Evolutionary conservation across 2,113 vertebrate species (phyloP).

Genomic region (Ciconia boyciana): DNA sequence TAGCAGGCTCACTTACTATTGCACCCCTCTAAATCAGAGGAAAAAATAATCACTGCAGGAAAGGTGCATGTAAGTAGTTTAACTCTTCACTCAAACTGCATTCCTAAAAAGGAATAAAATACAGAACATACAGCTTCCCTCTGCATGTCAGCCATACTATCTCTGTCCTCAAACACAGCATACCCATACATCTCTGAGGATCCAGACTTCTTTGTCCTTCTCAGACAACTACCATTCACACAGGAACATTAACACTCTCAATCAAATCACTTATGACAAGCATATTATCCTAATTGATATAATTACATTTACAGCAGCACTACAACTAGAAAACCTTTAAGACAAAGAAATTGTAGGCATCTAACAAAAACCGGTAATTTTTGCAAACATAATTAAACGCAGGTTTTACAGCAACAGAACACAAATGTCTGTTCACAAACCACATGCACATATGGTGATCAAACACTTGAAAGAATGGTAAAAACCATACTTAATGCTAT

Average conservation of each 20-base stretch:
- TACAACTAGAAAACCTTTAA: not conserved
- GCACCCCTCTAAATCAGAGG: conserved; percentile 82
- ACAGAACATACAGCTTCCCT: not conserved
- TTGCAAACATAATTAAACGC: not conserved
- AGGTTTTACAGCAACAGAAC: not conserved
- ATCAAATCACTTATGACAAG: not conserved
- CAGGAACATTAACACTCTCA: not conserved
- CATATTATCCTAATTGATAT: not conserved
- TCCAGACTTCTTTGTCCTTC: not conserved
- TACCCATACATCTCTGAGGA: not conserved
- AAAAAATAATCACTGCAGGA: not conserved
- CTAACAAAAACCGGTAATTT: not conserved
- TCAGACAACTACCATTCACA: not conserved
- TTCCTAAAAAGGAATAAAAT: not conserved
- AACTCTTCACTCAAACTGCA: not conserved
- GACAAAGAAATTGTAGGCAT: not conserved
- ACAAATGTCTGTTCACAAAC: not conserved
- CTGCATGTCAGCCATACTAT: not conserved
- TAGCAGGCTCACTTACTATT: conserved; percentile 96
- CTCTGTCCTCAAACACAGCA: not conserved
- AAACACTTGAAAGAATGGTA: not conserved
- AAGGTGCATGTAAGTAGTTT: not conserved
- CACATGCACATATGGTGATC: not conserved
- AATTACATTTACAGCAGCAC: not conserved
- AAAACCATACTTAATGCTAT: not conserved